phyloP scores from a whole-genome alignment of 2,797 vertebrate genomes.

The Bothrops alternatus region DNA sequence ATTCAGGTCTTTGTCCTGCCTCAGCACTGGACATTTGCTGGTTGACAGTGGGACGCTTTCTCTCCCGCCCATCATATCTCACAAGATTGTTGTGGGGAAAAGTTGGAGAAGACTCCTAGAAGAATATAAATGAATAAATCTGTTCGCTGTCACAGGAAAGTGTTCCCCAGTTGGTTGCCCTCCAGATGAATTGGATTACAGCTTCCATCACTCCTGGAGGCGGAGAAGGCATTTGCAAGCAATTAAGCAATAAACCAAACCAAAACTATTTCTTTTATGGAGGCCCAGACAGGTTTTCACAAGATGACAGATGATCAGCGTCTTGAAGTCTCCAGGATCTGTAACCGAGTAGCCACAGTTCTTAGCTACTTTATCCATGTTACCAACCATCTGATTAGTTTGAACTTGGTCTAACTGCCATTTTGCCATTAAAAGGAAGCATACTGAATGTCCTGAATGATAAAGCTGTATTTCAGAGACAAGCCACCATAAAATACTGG shows the following conservation, averaged over 20 bases:
- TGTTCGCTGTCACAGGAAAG: neutral
- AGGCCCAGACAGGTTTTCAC: neutral
- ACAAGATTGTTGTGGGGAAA: neutral
- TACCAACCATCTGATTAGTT: neutral
- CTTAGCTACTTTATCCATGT: fast-evolving
- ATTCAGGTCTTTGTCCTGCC: neutral
- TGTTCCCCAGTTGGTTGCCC: neutral
- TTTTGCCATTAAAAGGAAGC: neutral
- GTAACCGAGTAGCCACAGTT: neutral
- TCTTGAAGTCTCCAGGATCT: conserved; percentile 18
- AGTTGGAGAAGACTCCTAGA: neutral
- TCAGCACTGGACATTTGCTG: neutral
- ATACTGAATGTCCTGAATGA: neutral
- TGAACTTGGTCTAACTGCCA: neutral
- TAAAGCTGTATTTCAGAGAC: neutral
- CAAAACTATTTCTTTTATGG: neutral
- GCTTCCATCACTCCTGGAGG: neutral
- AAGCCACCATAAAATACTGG: neutral
- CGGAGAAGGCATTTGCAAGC: neutral
- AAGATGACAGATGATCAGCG: neutral
- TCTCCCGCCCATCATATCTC: neutral
- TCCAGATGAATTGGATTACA: neutral
- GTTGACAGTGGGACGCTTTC: neutral
- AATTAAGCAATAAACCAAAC: neutral
- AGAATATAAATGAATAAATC: neutral